phyloP scores from a whole-genome alignment of 1,140 invertebrate species.

The Heliothis virescens region DNA sequence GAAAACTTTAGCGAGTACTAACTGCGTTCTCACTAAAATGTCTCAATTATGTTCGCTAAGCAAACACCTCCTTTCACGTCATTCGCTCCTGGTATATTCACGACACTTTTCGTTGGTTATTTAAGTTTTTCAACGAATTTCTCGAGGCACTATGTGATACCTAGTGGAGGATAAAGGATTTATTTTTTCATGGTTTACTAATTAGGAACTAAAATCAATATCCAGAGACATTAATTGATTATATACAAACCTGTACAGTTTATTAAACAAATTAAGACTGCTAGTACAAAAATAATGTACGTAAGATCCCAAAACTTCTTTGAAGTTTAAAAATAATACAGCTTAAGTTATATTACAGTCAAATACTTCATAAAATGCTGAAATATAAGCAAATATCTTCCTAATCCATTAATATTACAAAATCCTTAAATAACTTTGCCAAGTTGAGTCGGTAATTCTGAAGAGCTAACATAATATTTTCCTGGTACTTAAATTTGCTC shows the following conservation, averaged over 20 bases:
- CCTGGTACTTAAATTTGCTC: slow-evolving; percentile 13
- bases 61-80: slow-evolving; percentile 52
- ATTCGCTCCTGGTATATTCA: slow-evolving; percentile 30
- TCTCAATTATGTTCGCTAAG: slow-evolving; percentile 56
- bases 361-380: too few species aligned
- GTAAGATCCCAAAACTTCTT: too few species aligned
- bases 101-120: slow-evolving; percentile 6
- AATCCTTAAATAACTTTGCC: slow-evolving; percentile 12
- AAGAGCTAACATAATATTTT: slow-evolving; percentile 24
- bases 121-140: background rate
- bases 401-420: slow-evolving; percentile 18
- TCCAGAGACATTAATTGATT: too few species aligned
- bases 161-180: too few species aligned
- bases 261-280: too few species aligned
- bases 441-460: slow-evolving; percentile 14
- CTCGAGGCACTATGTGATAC: too few species aligned
- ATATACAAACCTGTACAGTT: too few species aligned
- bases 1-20: slow-evolving; percentile 55
- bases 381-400: background rate
- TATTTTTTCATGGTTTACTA: too few species aligned
- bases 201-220: too few species aligned
- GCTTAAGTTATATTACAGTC: too few species aligned
- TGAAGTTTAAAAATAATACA: too few species aligned
- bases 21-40: slow-evolving; percentile 57
- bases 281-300: too few species aligned